phyloP scores from a whole-genome alignment of 2,888 invertebrate genomes.

The Eristalis tenax region DNA sequence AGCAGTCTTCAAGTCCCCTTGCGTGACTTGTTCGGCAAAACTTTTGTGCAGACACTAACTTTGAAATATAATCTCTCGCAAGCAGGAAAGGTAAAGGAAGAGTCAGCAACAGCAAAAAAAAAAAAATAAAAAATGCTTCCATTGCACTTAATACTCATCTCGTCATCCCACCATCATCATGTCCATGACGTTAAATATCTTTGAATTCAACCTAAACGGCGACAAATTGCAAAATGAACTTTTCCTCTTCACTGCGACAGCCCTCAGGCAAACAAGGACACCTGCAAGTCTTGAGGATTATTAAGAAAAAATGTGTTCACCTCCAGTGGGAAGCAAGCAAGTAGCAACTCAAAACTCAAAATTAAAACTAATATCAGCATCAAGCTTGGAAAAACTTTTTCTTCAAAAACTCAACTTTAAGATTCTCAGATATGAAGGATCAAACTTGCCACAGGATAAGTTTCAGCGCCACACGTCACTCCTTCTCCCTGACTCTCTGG shows the following conservation, averaged over 20 bases:
- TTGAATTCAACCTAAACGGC: not conserved
- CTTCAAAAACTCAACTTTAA: not conserved
- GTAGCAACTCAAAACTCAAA: not conserved
- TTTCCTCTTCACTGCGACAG: not conserved
- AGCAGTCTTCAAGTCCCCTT: not conserved
- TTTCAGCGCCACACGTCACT: not conserved
- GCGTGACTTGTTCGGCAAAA: not conserved
- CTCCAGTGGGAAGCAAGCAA: not conserved
- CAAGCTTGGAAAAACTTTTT: not conserved
- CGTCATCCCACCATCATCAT: not conserved
- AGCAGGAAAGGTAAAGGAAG: not conserved
- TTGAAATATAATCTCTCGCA: not conserved
- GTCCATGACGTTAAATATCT: not conserved
- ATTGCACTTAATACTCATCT: not conserved
- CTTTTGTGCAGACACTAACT: not conserved
- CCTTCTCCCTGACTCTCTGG: not conserved
- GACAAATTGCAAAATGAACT: not conserved
- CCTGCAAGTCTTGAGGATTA: not conserved
- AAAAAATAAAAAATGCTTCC: not conserved
- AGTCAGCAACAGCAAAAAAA: not conserved
- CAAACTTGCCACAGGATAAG: not conserved
- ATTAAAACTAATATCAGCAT: too few species aligned
- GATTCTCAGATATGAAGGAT: not conserved
- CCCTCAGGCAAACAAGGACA: not conserved
- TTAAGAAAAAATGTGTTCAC: not conserved